Evolutionary conservation across 2,797 vertebrate genomes (phyloP), one percentile per base, ranked within the genome.

Genomic region (Tinamus major): DNA sequence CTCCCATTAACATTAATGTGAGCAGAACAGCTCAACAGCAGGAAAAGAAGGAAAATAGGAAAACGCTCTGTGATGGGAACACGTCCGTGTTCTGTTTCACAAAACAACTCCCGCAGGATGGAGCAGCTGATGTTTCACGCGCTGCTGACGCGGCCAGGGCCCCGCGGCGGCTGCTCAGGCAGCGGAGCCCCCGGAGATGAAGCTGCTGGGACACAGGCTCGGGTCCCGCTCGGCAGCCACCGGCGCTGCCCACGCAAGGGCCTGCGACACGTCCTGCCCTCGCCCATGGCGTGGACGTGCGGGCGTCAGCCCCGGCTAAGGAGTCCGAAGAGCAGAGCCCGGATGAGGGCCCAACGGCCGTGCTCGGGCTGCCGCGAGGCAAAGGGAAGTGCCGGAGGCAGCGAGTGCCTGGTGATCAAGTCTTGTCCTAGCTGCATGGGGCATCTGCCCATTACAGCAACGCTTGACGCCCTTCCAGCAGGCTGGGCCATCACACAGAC

Each of bases 101-200:
- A 16, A 21, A 37, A 59, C 26, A 29, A 23, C n/a, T 46, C 48
- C 17, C 0, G 3, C 23, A 10, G 19, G 37, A 63, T 3, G 5
- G 2, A 1, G 48, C 72, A 63, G n/a, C n/a, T 0, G 6, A 35
- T 10, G 56, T 59, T 33, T 58, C 80, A 59, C 10, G 13, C 0
- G 3, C 48, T 20, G 24, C 55, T 4, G 31, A 65, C 59, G 35
- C 4, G 3, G 83, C 69, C 3, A 5, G 4, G 70, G 23, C 18
- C 53, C 41, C 17, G 2, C 4, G 17, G 63, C 1, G 19, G 46
- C 48, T 29, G 19, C 46, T 29, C 35, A 12, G 5, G 70, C 14
- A 26, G 26, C 13, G 24, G 51, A 55, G 51, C 29, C 29, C 27
- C 51, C 27, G 26, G 51, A 31, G 51, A 7, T 31, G 23, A 31